Percentiles rank a stretch among this genome's conserved stretches.
phyloP scores from a whole-genome alignment of 2,113 vertebrate species.

The Semnornis frantzii region DNA sequence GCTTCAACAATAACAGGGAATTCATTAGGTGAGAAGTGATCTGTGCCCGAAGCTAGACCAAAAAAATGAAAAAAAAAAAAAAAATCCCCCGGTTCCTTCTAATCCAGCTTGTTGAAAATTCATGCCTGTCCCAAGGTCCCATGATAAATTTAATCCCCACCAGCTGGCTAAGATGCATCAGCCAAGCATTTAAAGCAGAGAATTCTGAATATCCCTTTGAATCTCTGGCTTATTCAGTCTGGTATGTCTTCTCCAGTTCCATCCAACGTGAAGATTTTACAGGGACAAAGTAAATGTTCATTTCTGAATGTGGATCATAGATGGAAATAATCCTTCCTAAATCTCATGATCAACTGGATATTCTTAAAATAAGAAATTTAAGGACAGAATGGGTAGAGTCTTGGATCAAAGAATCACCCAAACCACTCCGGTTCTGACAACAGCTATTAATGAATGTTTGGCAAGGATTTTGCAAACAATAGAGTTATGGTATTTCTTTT shows the following conservation, averaged over 20 bases:
- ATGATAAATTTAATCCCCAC: neutral
- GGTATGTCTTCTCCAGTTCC: neutral
- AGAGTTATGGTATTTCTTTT: neutral
- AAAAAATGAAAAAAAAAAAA: neutral
- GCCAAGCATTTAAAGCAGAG: neutral
- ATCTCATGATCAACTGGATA: neutral
- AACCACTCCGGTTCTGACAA: neutral
- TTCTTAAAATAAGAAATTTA: neutral
- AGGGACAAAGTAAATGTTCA: neutral
- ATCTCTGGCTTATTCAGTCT: neutral
- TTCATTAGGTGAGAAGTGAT: conserved; percentile 40
- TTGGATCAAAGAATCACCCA: neutral
- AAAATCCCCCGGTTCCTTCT: neutral
- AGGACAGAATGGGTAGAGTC: neutral
- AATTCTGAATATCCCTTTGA: neutral
- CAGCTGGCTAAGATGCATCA: neutral
- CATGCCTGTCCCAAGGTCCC: neutral
- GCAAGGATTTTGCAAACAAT: neutral
- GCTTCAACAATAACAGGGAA: conserved; percentile 30
- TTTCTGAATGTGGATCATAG: neutral
- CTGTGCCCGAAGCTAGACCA: neutral
- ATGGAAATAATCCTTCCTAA: neutral
- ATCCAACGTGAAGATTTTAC: neutral
- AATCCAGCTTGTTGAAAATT: conserved; percentile 29
- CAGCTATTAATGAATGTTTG: neutral